phyloP scores from a whole-genome alignment of 2,888 invertebrate genomes.

The Rhodophaea formosa region DNA sequence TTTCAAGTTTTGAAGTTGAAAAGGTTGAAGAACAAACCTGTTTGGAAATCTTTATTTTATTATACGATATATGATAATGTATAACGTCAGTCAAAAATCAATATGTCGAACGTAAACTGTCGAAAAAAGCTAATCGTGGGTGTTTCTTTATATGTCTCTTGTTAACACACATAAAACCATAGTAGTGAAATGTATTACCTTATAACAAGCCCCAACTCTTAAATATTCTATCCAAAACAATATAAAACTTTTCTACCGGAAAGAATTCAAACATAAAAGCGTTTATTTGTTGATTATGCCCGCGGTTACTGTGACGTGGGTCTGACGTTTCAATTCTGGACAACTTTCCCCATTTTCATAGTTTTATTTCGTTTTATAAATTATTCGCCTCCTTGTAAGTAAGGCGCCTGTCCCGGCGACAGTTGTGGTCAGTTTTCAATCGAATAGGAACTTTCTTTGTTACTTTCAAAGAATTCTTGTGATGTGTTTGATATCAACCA shows the following conservation, averaged over 20 bases:
- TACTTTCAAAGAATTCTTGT: background rate
- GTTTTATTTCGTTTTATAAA: slow-evolving; percentile 14
- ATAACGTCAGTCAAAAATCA: too few relatives aligned
- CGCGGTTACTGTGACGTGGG: slow-evolving; percentile 23
- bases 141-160: too few relatives aligned
- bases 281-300: slow-evolving; percentile 18
- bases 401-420: too few relatives aligned
- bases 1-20: too few relatives aligned
- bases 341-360: slow-evolving; percentile 21
- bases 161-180: too few relatives aligned
- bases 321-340: slow-evolving; percentile 27
- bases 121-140: too few relatives aligned
- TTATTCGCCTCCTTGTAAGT: background rate
- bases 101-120: too few relatives aligned
- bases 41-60: too few relatives aligned
- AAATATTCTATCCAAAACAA: background rate
- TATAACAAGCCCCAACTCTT: background rate
- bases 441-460: background rate
- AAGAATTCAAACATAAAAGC: slow-evolving; percentile 22
- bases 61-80: too few relatives aligned
- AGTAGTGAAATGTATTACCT: too few relatives aligned
- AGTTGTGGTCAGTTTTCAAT: slow-evolving; percentile 14
- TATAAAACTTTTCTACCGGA: background rate
- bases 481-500: too few relatives aligned
- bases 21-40: too few relatives aligned